Base-by-base conservation (phyloP, 2,888 invertebrate genomes). In the Leptogaster cylindrica region DNA sequence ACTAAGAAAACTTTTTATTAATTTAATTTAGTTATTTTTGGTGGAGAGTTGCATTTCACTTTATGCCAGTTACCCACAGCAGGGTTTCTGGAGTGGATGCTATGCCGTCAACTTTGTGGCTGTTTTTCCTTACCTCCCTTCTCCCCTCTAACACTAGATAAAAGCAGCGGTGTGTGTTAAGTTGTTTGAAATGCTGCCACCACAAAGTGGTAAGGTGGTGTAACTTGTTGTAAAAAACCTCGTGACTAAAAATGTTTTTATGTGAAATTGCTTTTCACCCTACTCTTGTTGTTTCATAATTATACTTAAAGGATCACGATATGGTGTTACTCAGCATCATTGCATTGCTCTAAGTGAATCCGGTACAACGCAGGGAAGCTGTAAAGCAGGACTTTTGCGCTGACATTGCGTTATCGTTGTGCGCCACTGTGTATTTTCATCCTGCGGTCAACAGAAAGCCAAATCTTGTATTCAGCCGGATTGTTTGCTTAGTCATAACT, bases 181-280 rank as follows among this genome's bases (percentile, higher is more conserved):
- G 33, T 10, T 55, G 39, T n/a, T 55, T 39, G 23, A 55, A 55
- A 55, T 23, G 55, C 23, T 55, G 55, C 39, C 36, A 25, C 33
- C 55, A 36, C 39, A 55, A 55, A 55, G 36, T 55, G 55, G 23
- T 36, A 7, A 4, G 12, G 12, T 33, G 52, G 33, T 52, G 33
- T 52, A 33, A 33, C 52, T 55, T 55, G 36, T 39, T 55, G 28
- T 23, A 55, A 55, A 55, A 55, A 36, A 39, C 33, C 36, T 55
- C 55, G 55, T 55, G 55, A 55, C 36, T 55, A 39, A 55, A 55
- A 55, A 55, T 55, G 55, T 55, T 55, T 55, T 55, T 55, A 55
- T 55, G 55, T 55, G 55, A 55, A 55, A 55, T 55, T 55, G 55
- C 55, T 39, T 55, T 55, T 55, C 23, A 39, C 36, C 55, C 55